Conservation (phyloP, 1,140 invertebrate species). For the Tetragnatha versicolor region DNA sequence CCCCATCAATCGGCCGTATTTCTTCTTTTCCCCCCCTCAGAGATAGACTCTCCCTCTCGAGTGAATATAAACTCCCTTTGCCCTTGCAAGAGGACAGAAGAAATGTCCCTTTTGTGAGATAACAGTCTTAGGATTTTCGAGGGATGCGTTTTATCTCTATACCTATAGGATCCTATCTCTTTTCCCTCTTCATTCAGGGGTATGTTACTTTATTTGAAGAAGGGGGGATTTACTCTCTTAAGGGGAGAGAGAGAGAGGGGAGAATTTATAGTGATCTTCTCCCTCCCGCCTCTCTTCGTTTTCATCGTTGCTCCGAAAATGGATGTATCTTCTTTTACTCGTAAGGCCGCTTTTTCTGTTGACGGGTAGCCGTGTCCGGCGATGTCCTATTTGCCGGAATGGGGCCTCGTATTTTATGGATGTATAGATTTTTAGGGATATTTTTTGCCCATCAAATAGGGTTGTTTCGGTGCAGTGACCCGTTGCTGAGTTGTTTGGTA, state of each 20-base stretch:
- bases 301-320: not conserved
- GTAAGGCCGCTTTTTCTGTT: too few relatives aligned
- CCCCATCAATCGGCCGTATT: conserved; percentile 25
- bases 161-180: not conserved
- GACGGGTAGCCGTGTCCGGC: not conserved
- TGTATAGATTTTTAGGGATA: too few relatives aligned
- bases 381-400: not conserved
- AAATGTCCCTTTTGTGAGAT: conserved; percentile 15
- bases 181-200: not conserved
- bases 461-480: too few relatives aligned
- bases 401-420: not conserved
- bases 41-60: not conserved
- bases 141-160: conserved; percentile 29
- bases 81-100: conserved; percentile 5
- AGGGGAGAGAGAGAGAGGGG: not conserved
- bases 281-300: not conserved
- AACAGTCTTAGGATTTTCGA: conserved; percentile 14
- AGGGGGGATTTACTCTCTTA: conserved; percentile 6
- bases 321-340: not conserved
- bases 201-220: not conserved
- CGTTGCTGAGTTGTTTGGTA: too few relatives aligned
- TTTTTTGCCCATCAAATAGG: too few relatives aligned
- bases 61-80: conserved; percentile 22
- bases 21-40: not conserved
- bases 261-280: conserved; percentile 16